Evolutionary conservation across 2,797 vertebrate species (phyloP), one percentile per base, ranked within the genome.

Genomic region (Acrossocheilus wenchowensis): DNA sequence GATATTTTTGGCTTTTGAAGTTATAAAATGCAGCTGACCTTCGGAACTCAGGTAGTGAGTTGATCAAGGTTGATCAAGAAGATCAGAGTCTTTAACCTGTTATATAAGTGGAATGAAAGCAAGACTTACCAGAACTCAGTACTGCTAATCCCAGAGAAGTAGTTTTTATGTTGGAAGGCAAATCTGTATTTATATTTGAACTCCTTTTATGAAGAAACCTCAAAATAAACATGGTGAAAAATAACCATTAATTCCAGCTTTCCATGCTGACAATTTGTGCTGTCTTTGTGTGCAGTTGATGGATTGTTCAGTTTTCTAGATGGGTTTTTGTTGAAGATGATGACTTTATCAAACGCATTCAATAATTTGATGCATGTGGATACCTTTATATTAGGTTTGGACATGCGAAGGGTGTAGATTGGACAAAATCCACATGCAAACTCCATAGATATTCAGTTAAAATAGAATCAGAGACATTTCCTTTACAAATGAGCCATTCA

Each of bases 41-140:
- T 30, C 48, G 82, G 78, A 71, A 23, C 75, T 48, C 23, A 2
- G 15, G 17, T 36, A 6, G 39, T 62, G 75, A 73, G 66, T 81
- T 52, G 34, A 48, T 72, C 57, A 19, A 68, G 72, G 79, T 87
- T 89, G 91, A 86, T 69, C 79, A 66, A 89, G 15, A 77, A 90
- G 89, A 89, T 93, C 91, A 93, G 78, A 88, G 87, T 88, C 81
- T 64, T 89, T 92, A 92, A 93, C 92, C 91, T 73, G 78, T 95
- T 95, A 94, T 92, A 89, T 94, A 95, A 95, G 91, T 17, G 88
- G 57, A 93, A 92, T 74, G 84, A 92, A 89, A 92, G 39, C 90
- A 90, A 73, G 88, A 60, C 82, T 83, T 78, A 71, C 11, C 26
- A 57, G 64, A 80, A 36, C 39, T 60, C 2, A 5, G 68, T 74